Base-by-base conservation (phyloP, 2,888 invertebrate genomes). In the Blomia tropicalis region DNA sequence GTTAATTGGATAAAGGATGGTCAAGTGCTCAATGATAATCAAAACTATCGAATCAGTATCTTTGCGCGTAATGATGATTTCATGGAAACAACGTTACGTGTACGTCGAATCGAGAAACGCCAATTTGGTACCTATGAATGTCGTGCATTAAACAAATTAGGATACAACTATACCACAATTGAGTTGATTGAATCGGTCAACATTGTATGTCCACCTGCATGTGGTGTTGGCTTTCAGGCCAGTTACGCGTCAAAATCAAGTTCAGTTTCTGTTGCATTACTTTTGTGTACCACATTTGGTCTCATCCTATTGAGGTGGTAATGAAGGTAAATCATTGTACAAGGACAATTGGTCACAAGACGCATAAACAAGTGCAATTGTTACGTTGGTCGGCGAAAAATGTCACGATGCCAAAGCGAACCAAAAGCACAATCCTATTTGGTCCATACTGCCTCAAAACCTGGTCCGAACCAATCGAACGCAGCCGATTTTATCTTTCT, bases 131-230 rank as follows among this genome's bases (percentile, higher is more conserved):
- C 76, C 17, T 91, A 89, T 75, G 79, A 82, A 0, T 91, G 91
- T 77, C 85, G 83, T 71, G 91, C 91, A 1, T 83, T 83, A 65
- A 91, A 91, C 73, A 90, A 89, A 69, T 78, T 91, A 25, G 91
- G 91, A 2, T 78, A 81, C 4, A 82, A 82, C n/a, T 83, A 87
- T 71, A 83, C 83, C 0, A 78, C 78, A 58, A 86, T 91, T 0
- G 84, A 88, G 70, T 76, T 91, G 17, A 86, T 87, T 67, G 90
- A 91, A 79, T 85, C 88, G 60, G 83, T 87, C 71, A 85, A 88
- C 69, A 89, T 90, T 69, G 86, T 90, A 70, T 91, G 91, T 72
- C 91, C 90, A 70, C 91, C 90, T 66, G 90, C 90, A 71, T 91
- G 91, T 75, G 84, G 54, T 44, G 58, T 62, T n/a, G 62, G 62